Evolutionary conservation across 2,797 vertebrate genomes (phyloP), one percentile per base, ranked within the genome.

Genomic region (Streptopelia turtur): DNA sequence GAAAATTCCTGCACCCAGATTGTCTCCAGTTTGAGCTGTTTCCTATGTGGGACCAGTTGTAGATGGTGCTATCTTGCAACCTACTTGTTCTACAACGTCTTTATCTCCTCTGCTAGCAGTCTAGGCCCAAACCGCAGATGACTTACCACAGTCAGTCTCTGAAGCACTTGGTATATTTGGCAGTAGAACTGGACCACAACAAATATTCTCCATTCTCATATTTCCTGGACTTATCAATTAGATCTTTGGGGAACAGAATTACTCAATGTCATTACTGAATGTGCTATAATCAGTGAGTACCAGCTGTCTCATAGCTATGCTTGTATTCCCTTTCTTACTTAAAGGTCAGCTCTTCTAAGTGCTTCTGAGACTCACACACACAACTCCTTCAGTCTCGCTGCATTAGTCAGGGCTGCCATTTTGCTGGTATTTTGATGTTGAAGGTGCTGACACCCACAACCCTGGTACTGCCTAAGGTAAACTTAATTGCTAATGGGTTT

Each of bases 291-390:
- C n/a, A 24, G 50, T 60, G 53, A 77, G 22, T 68, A 39, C 16
- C 18, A 35, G 11, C 12, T 83, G 23, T 63, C 25, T 79, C 56
- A 69, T 68, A 21, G 8, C 22, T 52, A 1, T 11, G 1, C 10
- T 25, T 72, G 39, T 30, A 37, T 13, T 33, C 9, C 5, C 28
- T 79, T 84, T 59, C 52, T 81, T 94, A 43, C 52, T 64, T 47
- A 72, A 91, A 88, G 41, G 41, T 91, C 69, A 91, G 7, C 23
- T 78, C 20, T 70, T 57, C 16, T 65, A 6, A 5, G 1, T 24
- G 30, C 35, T 84, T 61, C 52, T 60, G 22, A 56, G 47, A 23
- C 15, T 90, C 53, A 53, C 1, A 0, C 18, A 21, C 0, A 0
- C 33, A 75, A 25, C 16, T 64, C 28, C 56, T 88, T 25, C 68